Base-by-base conservation (phyloP, 2,113 vertebrate species). In the Hylia prasina region DNA sequence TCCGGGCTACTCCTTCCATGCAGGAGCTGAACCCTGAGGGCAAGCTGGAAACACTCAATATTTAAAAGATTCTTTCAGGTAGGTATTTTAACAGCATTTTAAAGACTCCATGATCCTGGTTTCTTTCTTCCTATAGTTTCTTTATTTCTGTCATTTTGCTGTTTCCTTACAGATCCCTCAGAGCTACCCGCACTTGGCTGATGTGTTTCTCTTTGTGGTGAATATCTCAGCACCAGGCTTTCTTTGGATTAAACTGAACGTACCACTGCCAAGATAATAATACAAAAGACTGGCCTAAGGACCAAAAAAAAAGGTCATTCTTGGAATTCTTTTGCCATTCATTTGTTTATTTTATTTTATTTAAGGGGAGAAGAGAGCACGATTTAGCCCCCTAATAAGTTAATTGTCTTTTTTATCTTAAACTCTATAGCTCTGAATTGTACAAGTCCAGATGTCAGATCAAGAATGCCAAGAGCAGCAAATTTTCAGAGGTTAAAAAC, bases 291-390 rank as follows among this genome's bases (percentile, higher is more conserved):
- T 86, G 23, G 47, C 51, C 78, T 76, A 84, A 75, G 77, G 42
- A 35, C 44, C 44, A 39, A 70, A 66, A 65, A 28, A 31, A 53
- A 39, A 16, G 10, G 20, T 42, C 4, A 83, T 94, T 88, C 79
- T 72, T 92, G 50, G 54, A 92, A 95, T 94, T 94, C 39, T 81
- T 95, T 78, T 51, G 71, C 51, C 75, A 78, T 51, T 93, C 53
- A 85, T 86, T 90, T 90, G 71, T 90, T 94, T 79, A 72, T 56
- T 93, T 78, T 77, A 60, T 63, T 88, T 89, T 82, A 87, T 72
- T 87, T 51, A 54, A 88, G 28, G 20, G 28, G 35, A 85, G 39
- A 82, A 87, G 31, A 66, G 30, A 69, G 22, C 63, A 65, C 0
- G 4, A n/a, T 63, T 90, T 92, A 51, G 37, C 20, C 18, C 31